Conservation (phyloP, 2,888 invertebrate genomes). For the Campoletis raptor region DNA sequence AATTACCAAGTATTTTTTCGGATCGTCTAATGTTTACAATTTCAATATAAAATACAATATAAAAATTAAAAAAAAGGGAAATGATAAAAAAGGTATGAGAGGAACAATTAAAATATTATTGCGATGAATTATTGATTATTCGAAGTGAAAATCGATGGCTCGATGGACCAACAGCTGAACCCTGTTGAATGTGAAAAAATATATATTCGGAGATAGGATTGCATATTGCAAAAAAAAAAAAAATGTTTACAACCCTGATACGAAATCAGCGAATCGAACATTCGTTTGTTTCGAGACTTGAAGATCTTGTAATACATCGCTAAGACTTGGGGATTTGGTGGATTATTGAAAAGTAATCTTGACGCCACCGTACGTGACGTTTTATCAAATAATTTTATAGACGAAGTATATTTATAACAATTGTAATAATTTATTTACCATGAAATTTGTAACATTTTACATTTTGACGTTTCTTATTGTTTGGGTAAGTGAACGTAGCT, state of each 20-base stretch:
- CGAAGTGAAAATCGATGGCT: background rate
- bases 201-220: background rate
- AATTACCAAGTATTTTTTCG: background rate
- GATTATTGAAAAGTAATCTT: background rate
- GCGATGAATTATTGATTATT: background rate
- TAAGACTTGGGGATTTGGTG: slow-evolving; percentile 1
- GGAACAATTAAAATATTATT: background rate
- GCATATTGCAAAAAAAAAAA: background rate
- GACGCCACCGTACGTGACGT: slow-evolving; percentile 24
- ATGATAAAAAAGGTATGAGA: background rate
- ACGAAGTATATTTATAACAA: slow-evolving; percentile 20
- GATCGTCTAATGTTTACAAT: background rate
- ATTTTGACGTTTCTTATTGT: slow-evolving; percentile 64
- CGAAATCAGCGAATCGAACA: background rate
- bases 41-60: background rate
- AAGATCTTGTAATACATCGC: background rate
- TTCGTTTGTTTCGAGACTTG: slow-evolving; percentile 59
- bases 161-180: slow-evolving; percentile 23
- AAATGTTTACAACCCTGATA: background rate
- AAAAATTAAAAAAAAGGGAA: background rate
- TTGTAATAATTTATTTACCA: slow-evolving; percentile 56
- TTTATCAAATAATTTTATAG: slow-evolving; percentile 38
- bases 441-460: slow-evolving; percentile 68
- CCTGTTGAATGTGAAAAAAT: slow-evolving; percentile 4
- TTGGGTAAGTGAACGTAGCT: slow-evolving; percentile 62